Evolutionary conservation across 2,888 invertebrate species (phyloP), one percentile per base, ranked within the genome.

Genomic region (Mimas tiliae): DNA sequence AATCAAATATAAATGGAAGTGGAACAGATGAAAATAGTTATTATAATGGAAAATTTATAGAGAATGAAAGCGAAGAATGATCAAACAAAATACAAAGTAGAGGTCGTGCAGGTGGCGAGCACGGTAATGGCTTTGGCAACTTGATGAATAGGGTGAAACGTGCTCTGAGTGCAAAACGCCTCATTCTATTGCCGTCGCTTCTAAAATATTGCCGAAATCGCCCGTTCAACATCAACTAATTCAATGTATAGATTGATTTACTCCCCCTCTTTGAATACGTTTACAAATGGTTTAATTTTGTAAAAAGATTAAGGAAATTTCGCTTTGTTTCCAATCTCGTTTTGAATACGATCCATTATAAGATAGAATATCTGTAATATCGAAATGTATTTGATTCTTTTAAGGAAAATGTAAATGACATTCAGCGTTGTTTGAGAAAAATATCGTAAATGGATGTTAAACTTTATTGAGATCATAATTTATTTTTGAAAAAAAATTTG

Each of bases 231-330:
- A 87, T 88, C 88, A 87, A 87, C 87, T 90, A 90, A 90, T 91
- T 90, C 86, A 90, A 89, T 85, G 85, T 89, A 86, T 88, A 87
- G 88, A 91, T 90, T 89, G 90, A 90, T 90, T 90, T 87, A 90
- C 84, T 84, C 76, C 75, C 74, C 71, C 70, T 74, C 74, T 78
- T 77, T 72, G 78, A 74, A 82, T 84, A 74, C 84, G 80, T 86
- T 86, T 85, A 88, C 87, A 88, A 91, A 89, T 89, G 87, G 84
- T 89, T 89, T 88, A 87, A 89, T 90, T 89, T 85, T 80, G 79
- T 74, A 76, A 79, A 82, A 79, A 85, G 81, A 86, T 86, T 84
- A 79, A 83, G 78, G 79, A 76, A 78, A 79, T 79, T 74, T 78
- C 76, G 72, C 70, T 71, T 70, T 51, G 63, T 64, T 63, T 66